phyloP scores from a whole-genome alignment of 2,888 invertebrate genomes.

The Latrodectus hesperus region DNA sequence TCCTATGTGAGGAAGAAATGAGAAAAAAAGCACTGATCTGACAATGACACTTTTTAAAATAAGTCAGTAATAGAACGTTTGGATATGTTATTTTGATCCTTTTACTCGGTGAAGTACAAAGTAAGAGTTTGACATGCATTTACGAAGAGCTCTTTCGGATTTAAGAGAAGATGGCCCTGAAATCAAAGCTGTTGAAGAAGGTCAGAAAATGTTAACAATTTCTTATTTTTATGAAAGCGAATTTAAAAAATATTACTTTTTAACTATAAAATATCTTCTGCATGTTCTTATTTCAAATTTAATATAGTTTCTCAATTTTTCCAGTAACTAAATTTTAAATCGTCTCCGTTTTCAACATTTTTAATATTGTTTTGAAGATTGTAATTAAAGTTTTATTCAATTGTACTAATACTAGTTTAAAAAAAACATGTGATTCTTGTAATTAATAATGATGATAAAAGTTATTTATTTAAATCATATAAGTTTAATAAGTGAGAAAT shows the following conservation, averaged over 20 bases:
- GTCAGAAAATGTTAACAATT: slow-evolving; percentile 41
- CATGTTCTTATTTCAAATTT: no score
- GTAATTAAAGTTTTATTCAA: neutral
- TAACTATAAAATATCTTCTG: no score
- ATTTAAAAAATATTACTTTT: neutral
- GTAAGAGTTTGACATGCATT: slow-evolving; percentile 36
- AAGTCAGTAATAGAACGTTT: no score
- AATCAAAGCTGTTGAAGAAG: slow-evolving; percentile 68
- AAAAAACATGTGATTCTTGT: no score
- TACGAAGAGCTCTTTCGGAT: slow-evolving; percentile 33
- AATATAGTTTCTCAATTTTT: neutral
- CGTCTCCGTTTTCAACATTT: neutral
- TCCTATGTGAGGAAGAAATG: neutral
- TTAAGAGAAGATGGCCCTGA: slow-evolving; percentile 63
- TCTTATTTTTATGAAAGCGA: neutral
- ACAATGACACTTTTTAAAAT: no score
- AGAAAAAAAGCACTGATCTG: neutral
- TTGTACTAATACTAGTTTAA: neutral
- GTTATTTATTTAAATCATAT: no score
- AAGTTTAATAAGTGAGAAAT: no score
- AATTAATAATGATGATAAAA: no score
- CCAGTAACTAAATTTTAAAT: neutral
- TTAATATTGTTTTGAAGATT: neutral
- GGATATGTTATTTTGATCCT: no score
- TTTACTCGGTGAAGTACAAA: no score